Conservation (phyloP, 1,140 invertebrate genomes). For the Tetramorium parvispinum region DNA sequence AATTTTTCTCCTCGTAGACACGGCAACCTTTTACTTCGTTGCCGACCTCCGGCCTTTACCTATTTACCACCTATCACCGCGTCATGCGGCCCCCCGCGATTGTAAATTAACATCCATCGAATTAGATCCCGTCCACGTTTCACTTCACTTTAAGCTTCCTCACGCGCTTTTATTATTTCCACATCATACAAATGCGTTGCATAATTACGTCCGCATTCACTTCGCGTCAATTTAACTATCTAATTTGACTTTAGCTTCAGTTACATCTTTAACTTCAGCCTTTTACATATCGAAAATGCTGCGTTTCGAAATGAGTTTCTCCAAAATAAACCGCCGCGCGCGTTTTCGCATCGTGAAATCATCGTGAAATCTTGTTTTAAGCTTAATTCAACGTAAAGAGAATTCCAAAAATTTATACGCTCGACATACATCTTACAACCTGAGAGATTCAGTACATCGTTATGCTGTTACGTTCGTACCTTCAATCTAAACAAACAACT, state of each 20-base stretch:
- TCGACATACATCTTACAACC: not conserved
- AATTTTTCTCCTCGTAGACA: conserved; percentile 37
- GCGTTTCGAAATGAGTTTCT: not conserved
- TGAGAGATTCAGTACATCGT: not conserved
- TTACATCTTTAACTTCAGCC: not conserved
- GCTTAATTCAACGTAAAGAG: not conserved
- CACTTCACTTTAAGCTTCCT: not conserved
- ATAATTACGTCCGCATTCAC: not conserved
- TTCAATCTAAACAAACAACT: not conserved
- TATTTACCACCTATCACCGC: conserved; percentile 51
- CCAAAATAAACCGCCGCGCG: not conserved
- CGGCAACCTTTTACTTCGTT: conserved; percentile 49
- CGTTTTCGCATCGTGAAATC: not conserved
- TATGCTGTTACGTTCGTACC: not conserved
- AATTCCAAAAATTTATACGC: not conserved
- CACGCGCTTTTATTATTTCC: not conserved
- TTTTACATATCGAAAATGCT: not conserved
- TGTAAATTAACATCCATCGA: conserved; percentile 28
- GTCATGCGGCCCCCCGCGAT: not conserved
- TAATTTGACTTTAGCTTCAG: not conserved
- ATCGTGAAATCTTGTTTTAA: not conserved
- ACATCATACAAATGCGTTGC: not conserved
- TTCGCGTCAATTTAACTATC: not conserved
- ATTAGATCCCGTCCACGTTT: conserved; percentile 8
- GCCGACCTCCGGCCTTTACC: conserved; percentile 57